Base-by-base conservation (phyloP, 2,113 vertebrate genomes). In the Pedionomus torquatus region DNA sequence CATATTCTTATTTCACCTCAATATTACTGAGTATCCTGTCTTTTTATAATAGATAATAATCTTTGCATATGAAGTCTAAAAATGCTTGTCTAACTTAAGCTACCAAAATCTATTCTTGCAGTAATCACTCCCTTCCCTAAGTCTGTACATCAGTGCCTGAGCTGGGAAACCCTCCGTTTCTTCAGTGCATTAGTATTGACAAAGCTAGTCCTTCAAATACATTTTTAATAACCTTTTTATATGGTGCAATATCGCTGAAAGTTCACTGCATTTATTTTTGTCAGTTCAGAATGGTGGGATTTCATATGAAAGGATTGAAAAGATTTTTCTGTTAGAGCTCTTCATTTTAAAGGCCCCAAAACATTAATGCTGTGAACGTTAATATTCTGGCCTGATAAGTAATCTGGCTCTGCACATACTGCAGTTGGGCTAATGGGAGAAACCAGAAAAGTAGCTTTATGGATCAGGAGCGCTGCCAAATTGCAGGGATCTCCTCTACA, bases 61-160 rank as follows among this genome's bases (percentile, higher is more conserved):
- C 91, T 96, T 97, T 95, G 96, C 95, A 76, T 89, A 94, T 92
- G 94, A 96, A 96, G 92, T 95, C 80, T n/a, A n/a, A 97, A 97
- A 97, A 89, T 90, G 92, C 94, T 96, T 96, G 87, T 69, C 94
- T 94, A 95, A 89, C 79, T 94, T 97, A 97, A 98, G 96, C 91
- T 94, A 94, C 23, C 33, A 88, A 97, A 98, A 96, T 97, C 97
- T 97, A 92, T 98, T 97, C 96, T 87, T 97, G 93, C 95, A 93
- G 87, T 93, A 93, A 97, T 97, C 96, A 84, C 74, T 97, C 61
- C 61, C 57, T 79, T 96, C 87, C 65, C 95, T 97, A 97, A 91
- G 75, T 91, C 93, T 81, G 92, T 84, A 49, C 88, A 90, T 83
- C 89, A 93, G 91, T 52, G 52, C 72, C 80, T 39, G 33, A 93